Evolutionary conservation across 2,797 vertebrate species (phyloP).

Genomic region (Valencia hispanica): DNA sequence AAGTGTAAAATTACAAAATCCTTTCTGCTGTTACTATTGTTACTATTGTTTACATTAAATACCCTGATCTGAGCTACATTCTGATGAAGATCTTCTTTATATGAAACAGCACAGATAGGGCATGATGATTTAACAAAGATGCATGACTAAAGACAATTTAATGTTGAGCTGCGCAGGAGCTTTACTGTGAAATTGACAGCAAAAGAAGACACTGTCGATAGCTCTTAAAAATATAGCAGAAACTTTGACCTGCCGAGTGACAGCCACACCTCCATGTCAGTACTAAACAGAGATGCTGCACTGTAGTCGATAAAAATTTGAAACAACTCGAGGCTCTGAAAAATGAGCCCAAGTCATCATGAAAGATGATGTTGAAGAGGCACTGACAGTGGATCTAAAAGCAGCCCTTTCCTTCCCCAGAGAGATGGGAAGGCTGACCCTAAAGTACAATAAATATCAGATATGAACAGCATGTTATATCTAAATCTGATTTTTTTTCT

Average conservation of each 20-base stretch:
- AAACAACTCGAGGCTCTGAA: conserved; percentile 28
- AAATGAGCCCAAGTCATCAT: conserved; percentile 23
- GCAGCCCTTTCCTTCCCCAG: not conserved
- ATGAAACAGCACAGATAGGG: conserved; percentile 11
- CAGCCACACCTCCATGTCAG: conserved; percentile 27
- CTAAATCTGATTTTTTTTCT: conserved; percentile 3
- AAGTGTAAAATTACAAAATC: not conserved
- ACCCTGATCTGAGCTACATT: not conserved
- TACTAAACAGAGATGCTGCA: conserved; percentile 41
- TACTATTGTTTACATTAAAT: not conserved
- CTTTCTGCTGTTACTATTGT: not conserved
- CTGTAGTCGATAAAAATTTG: conserved; percentile 39
- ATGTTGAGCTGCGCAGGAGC: not conserved
- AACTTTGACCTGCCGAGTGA: conserved; percentile 23
- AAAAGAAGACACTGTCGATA: conserved; percentile 29
- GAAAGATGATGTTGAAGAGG: conserved; percentile 23
- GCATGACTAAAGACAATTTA: conserved; percentile 2
- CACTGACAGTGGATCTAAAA: not conserved
- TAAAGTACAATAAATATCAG: conserved; percentile 4
- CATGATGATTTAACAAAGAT: not conserved
- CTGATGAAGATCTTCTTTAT: conserved; percentile 14
- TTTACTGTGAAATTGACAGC: conserved; percentile 17
- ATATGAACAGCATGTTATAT: conserved; percentile 13
- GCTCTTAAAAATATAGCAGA: conserved; percentile 12
- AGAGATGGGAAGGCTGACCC: conserved; percentile 5